Evolutionary conservation across 2,797 vertebrate genomes (phyloP), one percentile per base, ranked within the genome.

Genomic region (Oreochromis mossambicus): DNA sequence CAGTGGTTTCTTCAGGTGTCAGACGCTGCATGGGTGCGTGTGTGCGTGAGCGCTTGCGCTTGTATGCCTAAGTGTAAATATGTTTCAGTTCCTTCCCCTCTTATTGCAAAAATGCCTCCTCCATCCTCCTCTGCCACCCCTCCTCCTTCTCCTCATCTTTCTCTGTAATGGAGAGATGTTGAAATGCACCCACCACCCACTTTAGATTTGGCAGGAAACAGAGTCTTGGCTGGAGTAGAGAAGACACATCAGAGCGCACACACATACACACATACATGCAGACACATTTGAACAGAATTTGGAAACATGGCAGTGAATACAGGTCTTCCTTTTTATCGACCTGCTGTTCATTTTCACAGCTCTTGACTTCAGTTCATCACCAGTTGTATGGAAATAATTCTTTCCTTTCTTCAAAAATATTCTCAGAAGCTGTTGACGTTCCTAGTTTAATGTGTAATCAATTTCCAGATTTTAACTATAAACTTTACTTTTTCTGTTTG

Each of bases 201-300:
- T 94, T 94, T 92, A 92, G 88, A 92, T 88, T 94, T 94, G 94
- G 94, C 94, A 94, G 93, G 87, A 91, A 89, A 80, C 85, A 84
- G 82, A 92, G 83, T 81, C 88, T 94, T 93, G 94, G 93, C 92
- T 79, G 2, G 43, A 73, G 89, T 77, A 81, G 63, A 88, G 84
- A 90, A 54, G 88, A 90, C 87, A 86, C 86, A 93, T 90, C 91
- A 81, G 83, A 73, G 68, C 77, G 17, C 24, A 21, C 80, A 63
- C 50, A 43, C 15, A 41, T 36, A 38, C 51, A 55, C 50, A 11
- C 56, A 32, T n/a, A 21, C 38, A 66, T 77, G 73, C 58, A 73
- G 51, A 88, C 77, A 85, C 86, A 90, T 89, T 88, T 90, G 81
- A 94, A 66, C 83, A 89, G 87, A 88, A 88, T 92, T 90, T 92